Percentiles rank a stretch among this genome's conserved stretches.
Evolutionary conservation across 2,113 vertebrate genomes (phyloP).

Genomic region (Chamaea fasciata): DNA sequence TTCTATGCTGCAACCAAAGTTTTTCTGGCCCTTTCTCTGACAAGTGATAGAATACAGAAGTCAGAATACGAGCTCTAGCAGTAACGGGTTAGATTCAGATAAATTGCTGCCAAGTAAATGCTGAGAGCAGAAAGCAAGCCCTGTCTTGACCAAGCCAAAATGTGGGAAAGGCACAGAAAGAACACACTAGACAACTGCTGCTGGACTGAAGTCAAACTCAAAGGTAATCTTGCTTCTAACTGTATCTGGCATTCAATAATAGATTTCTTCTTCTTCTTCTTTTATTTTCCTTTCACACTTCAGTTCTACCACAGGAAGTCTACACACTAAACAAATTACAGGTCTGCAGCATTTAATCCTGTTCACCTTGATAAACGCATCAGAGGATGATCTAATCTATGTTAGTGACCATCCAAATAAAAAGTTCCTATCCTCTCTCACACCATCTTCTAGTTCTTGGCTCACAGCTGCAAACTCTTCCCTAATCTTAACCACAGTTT

Average conservation of each 20-base stretch:
- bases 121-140: background rate
- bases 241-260: background rate
- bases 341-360: background rate
- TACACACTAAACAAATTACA: background rate
- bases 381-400: background rate
- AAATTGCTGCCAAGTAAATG: background rate
- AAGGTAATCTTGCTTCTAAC: background rate
- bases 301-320: background rate
- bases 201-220: background rate
- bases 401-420: background rate
- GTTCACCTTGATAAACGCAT: background rate
- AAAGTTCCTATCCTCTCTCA: background rate
- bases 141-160: background rate
- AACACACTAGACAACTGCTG: background rate
- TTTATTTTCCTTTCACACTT: background rate
- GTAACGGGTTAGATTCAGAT: background rate
- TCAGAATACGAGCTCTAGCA: background rate
- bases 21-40: background rate
- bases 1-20: background rate
- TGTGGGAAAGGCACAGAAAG: background rate
- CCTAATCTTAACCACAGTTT: background rate
- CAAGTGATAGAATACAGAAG: background rate
- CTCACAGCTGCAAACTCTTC: background rate
- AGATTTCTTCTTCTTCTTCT: background rate
- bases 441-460: background rate